Conservation (phyloP, 2,888 invertebrate genomes). For the Ennomos erosarius region DNA sequence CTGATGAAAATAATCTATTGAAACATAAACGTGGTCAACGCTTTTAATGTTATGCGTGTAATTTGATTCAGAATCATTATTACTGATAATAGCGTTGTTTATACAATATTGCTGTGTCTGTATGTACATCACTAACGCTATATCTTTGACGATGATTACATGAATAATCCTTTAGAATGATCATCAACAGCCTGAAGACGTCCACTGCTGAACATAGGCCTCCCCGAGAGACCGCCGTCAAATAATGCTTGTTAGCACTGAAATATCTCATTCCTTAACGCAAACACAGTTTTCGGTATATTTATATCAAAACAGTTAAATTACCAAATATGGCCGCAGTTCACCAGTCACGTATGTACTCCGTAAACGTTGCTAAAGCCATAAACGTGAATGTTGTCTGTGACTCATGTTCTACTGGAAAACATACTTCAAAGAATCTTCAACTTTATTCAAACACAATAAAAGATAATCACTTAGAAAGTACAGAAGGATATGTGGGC, state of each 20-base stretch:
- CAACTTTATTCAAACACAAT: constrained; percentile 47
- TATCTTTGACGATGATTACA: constrained; percentile 12
- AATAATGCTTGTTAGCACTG: constrained; percentile 18
- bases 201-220: no score
- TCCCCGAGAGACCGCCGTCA: no score
- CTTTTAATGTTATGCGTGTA: no score
- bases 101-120: no score
- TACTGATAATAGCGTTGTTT: no score
- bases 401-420: constrained; percentile 60
- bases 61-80: no score
- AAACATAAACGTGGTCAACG: no score
- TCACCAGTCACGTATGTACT: constrained; percentile 58
- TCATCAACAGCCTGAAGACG: no score
- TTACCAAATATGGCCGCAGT: constrained; percentile 64
- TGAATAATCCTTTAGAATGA: no score
- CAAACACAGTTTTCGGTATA: constrained; percentile 46
- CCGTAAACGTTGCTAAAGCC: constrained; percentile 57
- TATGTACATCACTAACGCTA: neutral
- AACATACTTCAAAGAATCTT: constrained; percentile 40
- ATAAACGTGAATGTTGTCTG: constrained; percentile 54
- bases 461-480: constrained; percentile 38
- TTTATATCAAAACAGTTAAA: constrained; percentile 57
- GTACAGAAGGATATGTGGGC: constrained; percentile 56
- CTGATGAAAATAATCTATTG: no score
- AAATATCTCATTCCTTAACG: constrained; percentile 22